Base-by-base conservation (phyloP, 2,797 vertebrate species). In the Rhinophrynus dorsalis region DNA sequence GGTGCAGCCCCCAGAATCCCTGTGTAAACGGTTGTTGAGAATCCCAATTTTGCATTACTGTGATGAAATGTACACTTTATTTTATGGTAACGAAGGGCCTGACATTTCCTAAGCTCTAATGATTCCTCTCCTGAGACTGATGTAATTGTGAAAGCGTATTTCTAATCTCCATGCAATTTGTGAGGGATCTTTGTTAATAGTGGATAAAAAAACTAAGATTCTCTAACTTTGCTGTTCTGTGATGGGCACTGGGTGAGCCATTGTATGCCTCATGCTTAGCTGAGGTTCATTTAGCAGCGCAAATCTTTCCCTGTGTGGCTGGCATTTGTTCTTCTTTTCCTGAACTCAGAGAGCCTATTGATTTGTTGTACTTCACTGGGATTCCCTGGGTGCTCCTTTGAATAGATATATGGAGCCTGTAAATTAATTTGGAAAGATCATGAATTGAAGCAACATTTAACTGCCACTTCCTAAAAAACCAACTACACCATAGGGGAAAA, bases 311-410 rank as follows among this genome's bases (percentile, higher is more conserved):
- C 74, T 60, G 75, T 42, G 37, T 5, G 33, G 3, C 13, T 75
- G 50, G 26, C 63, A 56, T 79, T 86, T 84, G 83, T 76, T 79
- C 77, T 81, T 74, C 75, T 72, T 68, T 81, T 76, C 54, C 74
- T 73, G 74, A 70, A 65, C 81, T 72, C 67, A 17, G 56, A 60
- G 72, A 74, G 70, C 78, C 80, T 78, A 82, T 80, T 71, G 83
- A 85, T 82, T 83, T 78, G 64, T 75, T 77, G 71, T 35, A 59
- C 51, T 67, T 56, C 65, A 77, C 42, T 33, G 40, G 45, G 73
- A 68, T 50, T 84, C 75, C 74, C 75, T 72, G 4, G 71, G 58
- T 59, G 42, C 42, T 74, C 61, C 45, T 77, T 67, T 63, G 8
- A 72, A 40, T 35, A 51, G 68, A 60, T 23, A 60, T 45, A 76